Conservation (phyloP, 2,797 vertebrate species). For the Luscinia luscinia region DNA sequence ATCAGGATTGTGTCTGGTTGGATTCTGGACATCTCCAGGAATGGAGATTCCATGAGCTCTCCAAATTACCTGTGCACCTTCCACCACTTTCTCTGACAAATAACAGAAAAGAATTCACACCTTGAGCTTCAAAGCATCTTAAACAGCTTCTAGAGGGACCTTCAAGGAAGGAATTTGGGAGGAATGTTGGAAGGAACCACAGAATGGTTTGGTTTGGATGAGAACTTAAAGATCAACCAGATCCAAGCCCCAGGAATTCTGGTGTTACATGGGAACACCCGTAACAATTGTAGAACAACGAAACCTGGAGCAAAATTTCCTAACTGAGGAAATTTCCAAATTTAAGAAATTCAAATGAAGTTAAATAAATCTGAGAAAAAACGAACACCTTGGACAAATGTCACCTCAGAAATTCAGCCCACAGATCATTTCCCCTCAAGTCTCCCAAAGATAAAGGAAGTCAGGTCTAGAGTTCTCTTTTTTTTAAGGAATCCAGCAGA, state of each 20-base stretch:
- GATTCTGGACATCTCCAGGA: neutral
- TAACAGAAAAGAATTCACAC: neutral
- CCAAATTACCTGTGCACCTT: accelerated
- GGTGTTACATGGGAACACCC: accelerated
- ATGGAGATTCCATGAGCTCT: neutral
- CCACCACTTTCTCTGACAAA: neutral
- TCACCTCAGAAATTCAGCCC: neutral
- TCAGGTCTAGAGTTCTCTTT: neutral
- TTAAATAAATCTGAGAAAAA: neutral
- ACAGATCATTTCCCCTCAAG: neutral
- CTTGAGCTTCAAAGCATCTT: neutral
- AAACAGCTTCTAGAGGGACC: neutral
- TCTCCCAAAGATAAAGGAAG: neutral
- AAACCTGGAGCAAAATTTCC: neutral
- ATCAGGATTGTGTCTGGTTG: neutral
- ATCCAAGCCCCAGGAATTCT: neutral
- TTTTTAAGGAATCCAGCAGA: neutral
- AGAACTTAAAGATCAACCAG: neutral
- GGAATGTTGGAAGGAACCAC: neutral
- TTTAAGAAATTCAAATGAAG: neutral
- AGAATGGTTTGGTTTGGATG: neutral
- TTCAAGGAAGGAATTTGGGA: neutral
- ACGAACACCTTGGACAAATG: accelerated
- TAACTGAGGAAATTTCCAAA: neutral
- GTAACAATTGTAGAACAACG: accelerated